Evolutionary conservation across 2,113 vertebrate species (phyloP), one percentile per base, ranked within the genome.

Genomic region (Rana temporaria): DNA sequence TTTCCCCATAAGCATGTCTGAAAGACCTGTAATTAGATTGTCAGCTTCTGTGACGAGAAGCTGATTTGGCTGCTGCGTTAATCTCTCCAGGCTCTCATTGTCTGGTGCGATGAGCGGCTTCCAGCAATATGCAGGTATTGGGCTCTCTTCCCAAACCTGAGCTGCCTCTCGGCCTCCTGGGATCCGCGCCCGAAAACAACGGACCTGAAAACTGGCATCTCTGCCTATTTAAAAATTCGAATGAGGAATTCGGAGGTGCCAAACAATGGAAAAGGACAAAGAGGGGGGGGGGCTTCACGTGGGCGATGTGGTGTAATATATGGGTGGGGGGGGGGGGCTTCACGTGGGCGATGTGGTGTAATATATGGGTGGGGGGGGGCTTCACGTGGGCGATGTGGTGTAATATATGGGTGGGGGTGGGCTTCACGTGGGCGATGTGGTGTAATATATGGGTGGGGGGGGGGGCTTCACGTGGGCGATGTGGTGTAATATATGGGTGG

Each of bases 231-330:
- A 20, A 78, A 66, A 56, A 66, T 38, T 64, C n/a, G 59, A 69
- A 79, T 79, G 20, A 38, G 19, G 32, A 42, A 42, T 79, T n/a
- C 26, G 38, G 59, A 69, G 34, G 30, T 62, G 55, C 66, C 55
- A 70, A 62, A 79, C 78, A 79, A 79, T 69, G 26, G 65, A 17
- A 53, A 30, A 12, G 53, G 32, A 42, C 63, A 30, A 48, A 53
- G 30, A 59, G n/a, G 70, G 16, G 24, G 16, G 24, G 55, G 24
- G 69, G 17, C 8, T 55, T 20, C 26, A 79, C 42, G 55, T 60
- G 66, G 55, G 32, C 18, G 77, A 57, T 9, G 9, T 48, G 32
- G 6, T 24, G 65, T 22, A 22, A 34, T 26, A 38, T 17, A 56
- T 66, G n/a, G n/a, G 9, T 48, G 32, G 6, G n/a, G 70, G 16